Evolutionary conservation across 2,113 vertebrate species (phyloP).

Genomic region (Proterorhinus semilunaris): DNA sequence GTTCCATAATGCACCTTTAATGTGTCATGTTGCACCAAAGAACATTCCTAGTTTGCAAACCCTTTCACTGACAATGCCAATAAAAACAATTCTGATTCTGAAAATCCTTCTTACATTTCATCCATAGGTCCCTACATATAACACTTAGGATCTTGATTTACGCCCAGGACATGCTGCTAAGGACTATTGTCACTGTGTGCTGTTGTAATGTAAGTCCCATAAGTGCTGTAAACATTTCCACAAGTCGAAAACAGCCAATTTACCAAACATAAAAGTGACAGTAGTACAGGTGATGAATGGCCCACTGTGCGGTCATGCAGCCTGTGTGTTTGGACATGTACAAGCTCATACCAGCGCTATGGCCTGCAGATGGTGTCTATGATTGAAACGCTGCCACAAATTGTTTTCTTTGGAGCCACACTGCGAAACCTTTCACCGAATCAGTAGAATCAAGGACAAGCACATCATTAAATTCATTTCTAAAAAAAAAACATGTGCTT

Average conservation of each 20-base stretch:
- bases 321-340: conserved; percentile 19
- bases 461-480: too few relatives aligned
- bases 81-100: too few relatives aligned
- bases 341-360: conserved; percentile 11
- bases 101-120: too few relatives aligned
- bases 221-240: neutral
- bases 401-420: neutral
- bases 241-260: neutral
- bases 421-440: too few relatives aligned
- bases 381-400: neutral
- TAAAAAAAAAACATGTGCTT: too few relatives aligned
- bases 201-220: neutral
- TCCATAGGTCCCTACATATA: too few relatives aligned
- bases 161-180: neutral
- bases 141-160: neutral
- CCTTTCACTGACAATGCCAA: too few relatives aligned
- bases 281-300: conserved; percentile 25
- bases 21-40: too few relatives aligned
- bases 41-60: too few relatives aligned
- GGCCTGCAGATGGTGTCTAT: conserved; percentile 4
- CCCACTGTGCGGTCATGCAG: conserved; percentile 5
- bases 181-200: neutral
- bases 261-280: conserved; percentile 15
- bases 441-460: too few relatives aligned
- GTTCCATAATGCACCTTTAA: too few relatives aligned